Conservation (phyloP, 2,113 vertebrate genomes). For the Xenopus laevis region DNA sequence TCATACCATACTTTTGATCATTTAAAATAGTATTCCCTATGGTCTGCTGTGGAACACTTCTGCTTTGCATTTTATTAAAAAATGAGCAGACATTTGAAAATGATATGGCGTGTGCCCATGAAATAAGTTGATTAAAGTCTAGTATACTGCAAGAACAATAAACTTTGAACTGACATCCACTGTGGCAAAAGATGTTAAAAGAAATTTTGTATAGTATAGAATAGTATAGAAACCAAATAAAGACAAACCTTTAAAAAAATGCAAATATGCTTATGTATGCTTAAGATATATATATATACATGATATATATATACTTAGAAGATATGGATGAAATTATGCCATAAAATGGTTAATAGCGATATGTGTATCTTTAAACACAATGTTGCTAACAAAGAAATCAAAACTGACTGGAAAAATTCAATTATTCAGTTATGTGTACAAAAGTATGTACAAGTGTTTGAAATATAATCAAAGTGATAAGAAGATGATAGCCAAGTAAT, state of each 20-base stretch:
- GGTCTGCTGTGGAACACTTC: conserved; percentile 7
- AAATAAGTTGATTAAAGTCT: conserved; percentile 15
- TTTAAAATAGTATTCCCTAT: conserved; percentile 16
- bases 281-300: no score
- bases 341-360: background rate
- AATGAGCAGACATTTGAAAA: conserved; percentile 16
- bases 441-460: no score
- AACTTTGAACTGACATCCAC: background rate
- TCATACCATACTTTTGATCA: conserved; percentile 12
- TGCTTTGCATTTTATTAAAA: conserved; percentile 23
- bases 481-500: no score
- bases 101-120: background rate
- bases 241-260: no score
- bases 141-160: background rate
- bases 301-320: background rate
- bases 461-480: no score
- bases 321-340: background rate
- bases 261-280: no score
- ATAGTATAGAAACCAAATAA: background rate
- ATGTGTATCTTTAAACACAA: background rate
- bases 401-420: background rate
- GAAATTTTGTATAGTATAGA: no score
- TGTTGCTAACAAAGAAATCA: background rate
- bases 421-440: background rate
- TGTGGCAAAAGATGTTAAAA: background rate